Percentiles rank a stretch among this genome's conserved stretches.
Conservation (phyloP, 2,797 vertebrate genomes). For the Rhynchonycteris naso region DNA sequence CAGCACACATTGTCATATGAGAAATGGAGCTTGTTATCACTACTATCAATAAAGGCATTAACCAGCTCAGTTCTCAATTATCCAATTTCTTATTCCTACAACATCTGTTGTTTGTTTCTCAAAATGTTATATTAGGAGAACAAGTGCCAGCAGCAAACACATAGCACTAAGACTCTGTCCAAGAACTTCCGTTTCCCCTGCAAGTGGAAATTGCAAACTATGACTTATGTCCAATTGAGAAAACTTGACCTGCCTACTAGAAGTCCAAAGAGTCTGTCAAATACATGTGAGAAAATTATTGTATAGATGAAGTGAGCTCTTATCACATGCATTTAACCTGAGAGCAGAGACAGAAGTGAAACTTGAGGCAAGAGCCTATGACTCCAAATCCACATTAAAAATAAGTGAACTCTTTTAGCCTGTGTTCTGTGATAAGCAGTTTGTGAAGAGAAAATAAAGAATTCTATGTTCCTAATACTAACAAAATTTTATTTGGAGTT, state of each 20-base stretch:
- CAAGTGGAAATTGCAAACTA: background rate
- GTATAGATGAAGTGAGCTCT: background rate
- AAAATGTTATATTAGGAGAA: slow-evolving; percentile 37
- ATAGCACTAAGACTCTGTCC: background rate
- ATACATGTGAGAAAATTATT: background rate
- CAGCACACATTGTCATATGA: background rate
- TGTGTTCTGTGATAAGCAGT: background rate
- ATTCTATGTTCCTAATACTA: background rate
- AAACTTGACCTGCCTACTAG: background rate
- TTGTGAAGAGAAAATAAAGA: background rate
- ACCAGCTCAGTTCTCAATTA: slow-evolving; percentile 19
- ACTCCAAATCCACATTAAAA: background rate
- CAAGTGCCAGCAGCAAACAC: background rate
- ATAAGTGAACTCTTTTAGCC: background rate
- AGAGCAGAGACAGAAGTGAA: background rate
- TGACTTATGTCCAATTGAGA: background rate
- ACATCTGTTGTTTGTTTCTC: slow-evolving; percentile 57
- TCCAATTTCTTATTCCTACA: slow-evolving; percentile 39
- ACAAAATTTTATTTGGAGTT: background rate
- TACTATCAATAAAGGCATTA: slow-evolving; percentile 17
- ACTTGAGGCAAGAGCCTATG: background rate
- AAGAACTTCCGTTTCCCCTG: background rate
- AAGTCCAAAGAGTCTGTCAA: background rate
- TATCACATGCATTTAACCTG: background rate
- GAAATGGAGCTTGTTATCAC: background rate